These are phyloP conservation scores for Cephonodes hylas DNA, from an alignment of 2,888 invertebrate species.

Conservation along the genomic window DNA sequence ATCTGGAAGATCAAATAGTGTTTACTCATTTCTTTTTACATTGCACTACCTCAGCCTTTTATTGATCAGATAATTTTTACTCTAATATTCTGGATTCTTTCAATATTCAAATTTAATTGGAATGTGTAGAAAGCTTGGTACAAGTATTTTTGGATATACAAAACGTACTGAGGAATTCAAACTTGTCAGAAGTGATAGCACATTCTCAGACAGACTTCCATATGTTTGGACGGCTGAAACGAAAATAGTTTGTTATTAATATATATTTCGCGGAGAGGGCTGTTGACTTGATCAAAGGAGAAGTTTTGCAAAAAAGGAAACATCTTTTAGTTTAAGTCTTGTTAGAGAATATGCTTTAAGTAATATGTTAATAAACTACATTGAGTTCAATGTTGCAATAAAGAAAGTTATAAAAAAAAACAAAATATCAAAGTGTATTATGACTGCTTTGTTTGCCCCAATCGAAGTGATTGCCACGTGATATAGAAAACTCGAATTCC, in stretches of 20 bases:
- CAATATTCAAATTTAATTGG: slow-evolving; percentile 1
- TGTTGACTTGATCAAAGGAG: not conserved
- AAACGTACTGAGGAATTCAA: not conserved
- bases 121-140: not conserved
- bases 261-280: not conserved
- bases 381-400: too few species aligned
- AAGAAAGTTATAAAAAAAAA: too few species aligned
- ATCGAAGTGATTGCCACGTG: too few species aligned
- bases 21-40: not conserved
- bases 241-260: not conserved
- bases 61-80: not conserved
- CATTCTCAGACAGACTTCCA: not conserved
- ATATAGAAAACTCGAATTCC: too few species aligned
- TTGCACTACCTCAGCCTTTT: not conserved
- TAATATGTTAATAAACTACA: too few species aligned
- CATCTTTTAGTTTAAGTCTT: too few species aligned
- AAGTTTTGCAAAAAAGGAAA: not conserved
- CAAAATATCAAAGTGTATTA: too few species aligned
- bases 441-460: too few species aligned
- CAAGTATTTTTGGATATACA: not conserved
- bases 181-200: not conserved
- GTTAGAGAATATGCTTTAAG: too few species aligned
- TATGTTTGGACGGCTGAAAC: not conserved
- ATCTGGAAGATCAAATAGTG: slow-evolving; percentile 3
- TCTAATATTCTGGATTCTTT: not conserved